Evolutionary conservation across 2,113 vertebrate species (phyloP), one percentile per base, ranked within the genome.

Genomic region (Apteryx mantelli): DNA sequence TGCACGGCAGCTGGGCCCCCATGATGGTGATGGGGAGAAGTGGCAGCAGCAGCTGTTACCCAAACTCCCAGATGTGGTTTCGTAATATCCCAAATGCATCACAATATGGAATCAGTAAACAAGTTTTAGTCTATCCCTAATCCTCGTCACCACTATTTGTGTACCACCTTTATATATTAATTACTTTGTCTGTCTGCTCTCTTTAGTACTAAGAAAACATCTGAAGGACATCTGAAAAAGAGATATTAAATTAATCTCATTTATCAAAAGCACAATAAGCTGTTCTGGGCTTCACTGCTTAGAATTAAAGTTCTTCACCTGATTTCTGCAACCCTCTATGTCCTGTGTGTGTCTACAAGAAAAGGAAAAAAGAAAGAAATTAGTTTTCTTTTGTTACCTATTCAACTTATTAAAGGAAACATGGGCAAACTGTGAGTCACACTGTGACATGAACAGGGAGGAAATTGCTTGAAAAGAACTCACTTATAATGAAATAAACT

Each of bases 401-500:
- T 89, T 80, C 32, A 73, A 36, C 10, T 69, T 86, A 69, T 50
- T 58, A 77, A 60, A 69, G 76, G 28, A 88, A 90, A 82, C 24
- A 52, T 20, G n/a, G 91, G 76, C 48, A 90, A 85, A 73, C 30
- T 19, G 2, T 82, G 75, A 95, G 73, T 89, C 66, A 73, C 42
- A 38, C 26, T 65, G 17, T 79, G 70, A 65, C 42, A 78, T 64
- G 50, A 89, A 89, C 32, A 12, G 56, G 26, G 15, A 93, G 12
- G 46, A 85, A 89, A 93, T 64, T 64, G 30, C 40, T n/a, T 95
- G 70, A 75, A 85, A 97, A 84, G 7, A 87, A 75, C 10, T 81
- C 22, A 46, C 46, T 85, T 68, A 8, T 55, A 82, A 52, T 56
- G 32, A 90, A 95, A 88, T 82, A 91, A 93, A 82, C 32, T 88